A percentile compares a stretch with the other conserved stretches of the same genome.
These are phyloP conservation scores for Chelon labrosus DNA, from an alignment of 2,797 vertebrate genomes.

Conservation along the genomic window DNA sequence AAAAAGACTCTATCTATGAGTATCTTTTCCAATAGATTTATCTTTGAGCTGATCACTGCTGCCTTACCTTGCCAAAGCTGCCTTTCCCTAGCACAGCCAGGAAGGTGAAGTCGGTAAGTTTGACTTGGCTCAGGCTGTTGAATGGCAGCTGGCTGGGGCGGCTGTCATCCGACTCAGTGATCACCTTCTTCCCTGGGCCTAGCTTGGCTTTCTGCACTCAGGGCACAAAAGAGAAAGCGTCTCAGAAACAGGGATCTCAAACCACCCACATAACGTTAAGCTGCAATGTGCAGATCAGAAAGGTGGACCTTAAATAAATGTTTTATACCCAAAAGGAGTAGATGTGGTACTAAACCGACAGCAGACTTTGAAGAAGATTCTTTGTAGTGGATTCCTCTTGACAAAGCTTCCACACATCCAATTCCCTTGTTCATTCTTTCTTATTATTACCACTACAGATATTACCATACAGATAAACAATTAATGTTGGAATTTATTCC, in stretches of 20 bases:
- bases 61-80: conserved; percentile 93
- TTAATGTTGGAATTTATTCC: not conserved
- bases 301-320: not conserved
- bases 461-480: not conserved
- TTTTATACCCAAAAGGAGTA: not conserved
- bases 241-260: conserved; percentile 26
- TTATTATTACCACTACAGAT: not conserved
- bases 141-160: conserved; percentile 81
- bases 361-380: conserved; percentile 1
- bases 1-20: not conserved
- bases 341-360: not conserved
- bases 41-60: not conserved
- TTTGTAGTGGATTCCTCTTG: conserved; percentile 18
- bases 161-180: conserved; percentile 87
- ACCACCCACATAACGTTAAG: conserved; percentile 19
- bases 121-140: conserved; percentile 91
- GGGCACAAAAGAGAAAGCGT: conserved; percentile 50
- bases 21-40: not conserved
- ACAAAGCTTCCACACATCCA: not conserved
- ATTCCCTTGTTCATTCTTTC: not conserved
- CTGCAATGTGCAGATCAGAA: conserved; percentile 1
- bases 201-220: conserved; percentile 94
- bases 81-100: conserved; percentile 97
- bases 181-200: conserved; percentile 93
- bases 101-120: conserved; percentile 93